Base-by-base conservation (phyloP, 2,888 invertebrate species). In the Blastobasis lacticolella region DNA sequence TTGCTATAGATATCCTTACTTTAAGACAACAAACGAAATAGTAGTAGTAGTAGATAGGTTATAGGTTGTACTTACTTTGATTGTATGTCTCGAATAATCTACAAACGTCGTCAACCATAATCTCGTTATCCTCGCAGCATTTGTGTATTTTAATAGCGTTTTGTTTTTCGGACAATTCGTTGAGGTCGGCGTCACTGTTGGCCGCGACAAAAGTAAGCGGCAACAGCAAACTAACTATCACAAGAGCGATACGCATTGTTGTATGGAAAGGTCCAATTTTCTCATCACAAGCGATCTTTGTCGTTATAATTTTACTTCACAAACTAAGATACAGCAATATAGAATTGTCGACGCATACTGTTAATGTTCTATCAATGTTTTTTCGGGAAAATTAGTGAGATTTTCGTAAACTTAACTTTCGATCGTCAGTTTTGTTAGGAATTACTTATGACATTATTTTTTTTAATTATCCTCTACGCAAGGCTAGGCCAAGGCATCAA, bases 41-140 rank as follows among this genome's bases (percentile, higher is more conserved):
- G 5, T 46, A 46, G 46, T 23, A 8, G 8, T 23, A 10, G 46
- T n/a, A n/a, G n/a, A n/a, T n/a, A n/a, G n/a, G n/a, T n/a, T 45
- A 40, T 8, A 8, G 9, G 41, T 9, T 4, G 1, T 67, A 83
- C 84, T 81, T 73, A 89, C 89, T 88, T 78, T 90, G 86, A 75
- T 90, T 90, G 62, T 91, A 90, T 63, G 90, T 82, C 66, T 90
- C 88, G 46, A 91, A 89, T 67, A 90, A 82, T 66, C 90, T 90
- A 73, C 95, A 95, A 55, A 85, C 81, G 52, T 88, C 87, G 67
- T 93, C 93, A 44, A 94, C 86, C 73, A 92, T 90, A 51, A 95
- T 80, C 75, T 95, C 93, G 63, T 92, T 89, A 49, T 83, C 78
- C 70, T 93, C 93, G 78, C 95, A 95, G 71, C 95, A 95, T 89